Conservation (phyloP, 2,888 invertebrate genomes). For the Clivina fossor region DNA sequence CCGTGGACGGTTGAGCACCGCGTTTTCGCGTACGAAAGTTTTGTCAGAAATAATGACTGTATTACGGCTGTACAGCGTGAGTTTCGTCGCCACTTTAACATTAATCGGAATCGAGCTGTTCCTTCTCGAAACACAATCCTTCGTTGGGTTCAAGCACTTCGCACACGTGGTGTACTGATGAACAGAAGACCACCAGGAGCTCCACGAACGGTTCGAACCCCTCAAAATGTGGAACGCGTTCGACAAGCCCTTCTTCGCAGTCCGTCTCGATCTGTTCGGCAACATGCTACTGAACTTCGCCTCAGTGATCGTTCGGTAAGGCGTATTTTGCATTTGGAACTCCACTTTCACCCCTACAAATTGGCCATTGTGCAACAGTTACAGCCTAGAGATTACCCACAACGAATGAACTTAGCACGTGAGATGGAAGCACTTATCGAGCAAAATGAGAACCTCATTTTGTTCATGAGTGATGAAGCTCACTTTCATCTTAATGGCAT, state of each 20-base stretch:
- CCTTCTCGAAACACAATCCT: slow-evolving; percentile 28
- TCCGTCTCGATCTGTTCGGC: slow-evolving; percentile 25
- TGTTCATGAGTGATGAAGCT: slow-evolving; percentile 11
- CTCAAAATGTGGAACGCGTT: slow-evolving; percentile 25
- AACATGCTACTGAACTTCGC: slow-evolving; percentile 21
- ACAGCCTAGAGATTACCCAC: slow-evolving; percentile 21
- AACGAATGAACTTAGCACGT: slow-evolving; percentile 17
- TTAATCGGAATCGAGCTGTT: slow-evolving; percentile 28
- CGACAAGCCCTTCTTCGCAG: slow-evolving; percentile 17
- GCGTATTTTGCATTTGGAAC: slow-evolving; percentile 42
- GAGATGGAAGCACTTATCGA: slow-evolving; percentile 27
- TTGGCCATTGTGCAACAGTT: slow-evolving; percentile 22
- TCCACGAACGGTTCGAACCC: slow-evolving; percentile 23
- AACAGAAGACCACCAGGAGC: slow-evolving; percentile 13
- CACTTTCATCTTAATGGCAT: slow-evolving; percentile 18
- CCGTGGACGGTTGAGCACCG: slow-evolving; percentile 35
- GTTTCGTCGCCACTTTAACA: slow-evolving; percentile 35
- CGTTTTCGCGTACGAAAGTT: slow-evolving; percentile 34
- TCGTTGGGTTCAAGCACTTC: slow-evolving; percentile 23
- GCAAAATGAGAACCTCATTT: slow-evolving; percentile 30
- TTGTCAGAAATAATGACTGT: slow-evolving; percentile 32
- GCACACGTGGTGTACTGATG: slow-evolving; percentile 10
- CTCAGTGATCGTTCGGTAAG: slow-evolving; percentile 37
- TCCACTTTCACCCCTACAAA: slow-evolving; percentile 36
- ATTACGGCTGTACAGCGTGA: slow-evolving; percentile 28